Base-by-base conservation (phyloP, 2,797 vertebrate genomes). In the Dromococcyx pavoninus region DNA sequence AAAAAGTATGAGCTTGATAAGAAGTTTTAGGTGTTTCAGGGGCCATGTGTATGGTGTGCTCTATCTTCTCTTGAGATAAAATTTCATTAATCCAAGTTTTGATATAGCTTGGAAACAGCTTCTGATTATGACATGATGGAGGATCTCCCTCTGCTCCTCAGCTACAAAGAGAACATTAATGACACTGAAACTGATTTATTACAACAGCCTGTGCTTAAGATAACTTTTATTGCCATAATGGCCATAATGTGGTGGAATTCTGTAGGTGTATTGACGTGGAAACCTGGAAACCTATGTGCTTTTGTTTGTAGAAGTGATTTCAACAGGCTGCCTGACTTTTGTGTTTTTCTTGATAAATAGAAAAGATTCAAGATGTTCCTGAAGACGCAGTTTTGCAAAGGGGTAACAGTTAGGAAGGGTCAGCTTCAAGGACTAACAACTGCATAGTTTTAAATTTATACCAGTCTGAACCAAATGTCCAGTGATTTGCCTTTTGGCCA, bases 231-330 rank as follows among this genome's bases (percentile, higher is more conserved):
- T 67, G 14, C 18, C 11, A 9, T 33, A 25, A 30, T 44, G 79
- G 32, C 48, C 1, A 0, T 51, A 43, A 35, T 30, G 74, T 54
- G 50, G 44, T 86, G 32, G 43, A 88, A 69, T 60, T 91, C 77
- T 73, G 21, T 35, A 54, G 73, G 25, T 84, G 22, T 43, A 69
- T 33, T 78, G 73, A 57, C 71, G 41, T 84, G 54, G 54, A 91
- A 93, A 80, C 17, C 27, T 84, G 54, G 54, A 91, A 93, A 80
- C 17, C 27, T n/a, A 9, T 61, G 16, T 77, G 30, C 46, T 92
- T 65, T 67, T 37, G 30, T 67, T 72, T 48, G 44, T 61, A 64
- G 53, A 84, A 33, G 33, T 33, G 28, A 44, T 86, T 96, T 81
- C 58, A 74, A 51, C 85, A 83, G 27, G 25, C 53, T 88, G 71